These are phyloP conservation scores for Onychostruthus taczanowskii DNA, from an alignment of 2,113 vertebrate species.

Conservation along the genomic window DNA sequence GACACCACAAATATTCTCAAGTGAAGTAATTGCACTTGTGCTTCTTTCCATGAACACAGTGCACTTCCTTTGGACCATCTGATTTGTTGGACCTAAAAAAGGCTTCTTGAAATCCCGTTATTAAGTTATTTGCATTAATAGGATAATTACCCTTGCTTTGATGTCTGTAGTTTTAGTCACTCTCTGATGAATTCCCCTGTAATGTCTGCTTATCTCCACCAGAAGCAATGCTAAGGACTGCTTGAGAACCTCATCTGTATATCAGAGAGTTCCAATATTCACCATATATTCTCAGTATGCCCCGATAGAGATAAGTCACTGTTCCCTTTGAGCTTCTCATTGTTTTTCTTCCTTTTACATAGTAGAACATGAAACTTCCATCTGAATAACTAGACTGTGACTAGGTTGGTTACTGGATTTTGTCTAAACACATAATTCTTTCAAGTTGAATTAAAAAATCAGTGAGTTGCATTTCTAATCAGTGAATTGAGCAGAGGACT, in stretches of 20 bases:
- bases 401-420: not conserved
- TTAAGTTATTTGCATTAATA: not conserved
- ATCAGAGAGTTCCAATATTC: not conserved
- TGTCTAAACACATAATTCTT: not conserved
- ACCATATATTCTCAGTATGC: not conserved
- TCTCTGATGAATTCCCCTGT: not conserved
- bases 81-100: not conserved
- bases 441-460: not conserved
- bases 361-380: not conserved
- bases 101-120: not conserved
- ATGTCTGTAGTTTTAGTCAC: not conserved
- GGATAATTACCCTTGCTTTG: not conserved
- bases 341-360: not conserved
- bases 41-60: not conserved
- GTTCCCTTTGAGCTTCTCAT: not conserved
- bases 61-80: not conserved
- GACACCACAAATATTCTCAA: not conserved
- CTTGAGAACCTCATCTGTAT: not conserved
- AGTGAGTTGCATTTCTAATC: not conserved
- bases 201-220: not conserved
- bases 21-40: not conserved
- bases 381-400: not conserved
- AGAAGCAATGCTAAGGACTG: not conserved
- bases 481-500: not conserved
- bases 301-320: not conserved